phyloP scores from a whole-genome alignment of 2,797 vertebrate genomes.

The Pseudotriccus pelzelni region DNA sequence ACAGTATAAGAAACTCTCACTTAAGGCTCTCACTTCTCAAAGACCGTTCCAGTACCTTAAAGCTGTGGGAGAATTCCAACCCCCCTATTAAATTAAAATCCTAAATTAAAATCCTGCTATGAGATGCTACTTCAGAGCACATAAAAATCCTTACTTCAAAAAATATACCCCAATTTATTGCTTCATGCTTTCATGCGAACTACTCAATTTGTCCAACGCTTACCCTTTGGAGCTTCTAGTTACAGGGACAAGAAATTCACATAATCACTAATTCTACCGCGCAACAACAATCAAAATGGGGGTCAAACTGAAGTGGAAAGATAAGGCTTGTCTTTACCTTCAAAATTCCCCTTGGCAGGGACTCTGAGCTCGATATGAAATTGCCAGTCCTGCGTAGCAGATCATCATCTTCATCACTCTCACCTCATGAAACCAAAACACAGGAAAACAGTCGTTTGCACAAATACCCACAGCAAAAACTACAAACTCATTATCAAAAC shows the following conservation, averaged over 20 bases:
- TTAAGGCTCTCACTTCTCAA: not conserved
- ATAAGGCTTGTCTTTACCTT: conserved; percentile 75
- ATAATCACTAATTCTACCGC: not conserved
- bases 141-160: not conserved
- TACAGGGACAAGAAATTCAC: not conserved
- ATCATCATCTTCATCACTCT: conserved; percentile 77
- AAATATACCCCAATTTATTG: not conserved
- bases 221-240: not conserved
- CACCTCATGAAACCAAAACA: conserved; percentile 61
- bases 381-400: conserved; percentile 88
- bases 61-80: not conserved
- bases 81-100: not conserved
- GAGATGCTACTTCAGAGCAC: not conserved
- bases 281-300: not conserved
- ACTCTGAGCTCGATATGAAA: conserved; percentile 81
- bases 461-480: not conserved
- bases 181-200: not conserved
- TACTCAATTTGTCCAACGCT: not conserved
- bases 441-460: not conserved
- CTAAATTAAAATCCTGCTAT: not conserved
- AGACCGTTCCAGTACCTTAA: not conserved
- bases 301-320: not conserved
- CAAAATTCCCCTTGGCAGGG: conserved; percentile 84
- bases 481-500: not conserved
- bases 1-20: not conserved